Evolutionary conservation across 2,888 invertebrate species (phyloP).

Genomic region (Coelopa pilipes): DNA sequence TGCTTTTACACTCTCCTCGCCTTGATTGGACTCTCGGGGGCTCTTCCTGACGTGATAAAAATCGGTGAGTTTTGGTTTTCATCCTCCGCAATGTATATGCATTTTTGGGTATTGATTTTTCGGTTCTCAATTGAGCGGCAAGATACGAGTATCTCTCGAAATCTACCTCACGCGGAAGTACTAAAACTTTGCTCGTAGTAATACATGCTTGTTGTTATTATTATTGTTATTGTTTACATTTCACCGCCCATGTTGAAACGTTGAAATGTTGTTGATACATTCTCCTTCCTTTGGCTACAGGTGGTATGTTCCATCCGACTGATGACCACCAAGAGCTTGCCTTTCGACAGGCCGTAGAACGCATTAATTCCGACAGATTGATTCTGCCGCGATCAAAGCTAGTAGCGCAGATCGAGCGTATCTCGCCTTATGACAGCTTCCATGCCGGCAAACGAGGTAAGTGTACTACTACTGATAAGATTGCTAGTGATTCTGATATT

Average conservation of each 20-base stretch:
- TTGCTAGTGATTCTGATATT: too few species aligned
- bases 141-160: neutral
- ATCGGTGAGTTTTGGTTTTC: constrained; percentile 55
- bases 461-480: constrained; percentile 35
- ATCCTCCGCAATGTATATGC: constrained; percentile 46
- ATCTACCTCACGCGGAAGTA: constrained; percentile 24
- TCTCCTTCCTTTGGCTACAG: constrained; percentile 66
- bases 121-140: constrained; percentile 8
- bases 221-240: constrained; percentile 15
- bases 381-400: constrained; percentile 88
- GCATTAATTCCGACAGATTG: constrained; percentile 85
- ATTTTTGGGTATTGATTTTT: constrained; percentile 57
- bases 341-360: constrained; percentile 91
- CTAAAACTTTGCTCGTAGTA: constrained; percentile 43
- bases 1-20: neutral
- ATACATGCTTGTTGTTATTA: constrained; percentile 38
- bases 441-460: constrained; percentile 93
- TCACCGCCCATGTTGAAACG: constrained; percentile 16
- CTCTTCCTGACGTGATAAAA: constrained; percentile 63
- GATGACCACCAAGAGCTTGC: constrained; percentile 91
- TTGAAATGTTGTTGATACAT: constrained; percentile 33
- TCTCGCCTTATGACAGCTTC: constrained; percentile 92
- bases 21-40: constrained; percentile 30
- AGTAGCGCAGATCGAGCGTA: constrained; percentile 88
- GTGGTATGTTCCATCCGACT: constrained; percentile 88